Base-by-base conservation (phyloP, 2,888 invertebrate genomes). In the Diaperis boleti region DNA sequence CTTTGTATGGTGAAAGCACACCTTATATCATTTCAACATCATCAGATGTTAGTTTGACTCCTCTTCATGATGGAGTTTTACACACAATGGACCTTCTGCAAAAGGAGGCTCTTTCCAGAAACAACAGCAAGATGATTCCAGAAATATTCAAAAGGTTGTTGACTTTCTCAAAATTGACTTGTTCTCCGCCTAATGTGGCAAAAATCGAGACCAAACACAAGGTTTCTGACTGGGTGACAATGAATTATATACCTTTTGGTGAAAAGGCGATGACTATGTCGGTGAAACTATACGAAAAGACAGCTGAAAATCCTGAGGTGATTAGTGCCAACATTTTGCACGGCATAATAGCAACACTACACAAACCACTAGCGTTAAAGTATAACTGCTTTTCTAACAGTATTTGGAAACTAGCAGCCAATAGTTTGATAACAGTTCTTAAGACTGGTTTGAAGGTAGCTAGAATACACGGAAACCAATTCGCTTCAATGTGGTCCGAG, bases 31-130 rank as follows among this genome's bases (percentile, higher is more conserved):
- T 96, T 82, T 74, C 78, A n/a, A 73, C 76, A 18, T 86, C 90
- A 47, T 87, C 91, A 45, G 95, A 96, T 77, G 88, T 92, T 31
- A 86, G 92, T 71, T 83, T 94, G 62, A 93, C 92, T 0, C 91
- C 92, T 5, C 83, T 95, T 60, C 95, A 96, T 78, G 94, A 94
- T 73, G 91, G 92, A 45, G 88, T 93, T 35, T 82, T 95, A 15
- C 93, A 94, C 76, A 91, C 94, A 63, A 89, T 97, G 80, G 94
- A 96, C 69, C 87, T 92, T 17, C 85, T 98, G 52, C 93, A 95
- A 76, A 93, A 94, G 83, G 89, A 89, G 81, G 88, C 87, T 2
- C 81, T 87, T 59, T 81, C 83, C 17, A 85, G 86, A 29, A 78
- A 79, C 44, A 77, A 79, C 63, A 84, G 86, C 68, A 84, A 85